phyloP scores from a whole-genome alignment of 2,113 vertebrate species.

The Onychorhynchus coronatus region DNA sequence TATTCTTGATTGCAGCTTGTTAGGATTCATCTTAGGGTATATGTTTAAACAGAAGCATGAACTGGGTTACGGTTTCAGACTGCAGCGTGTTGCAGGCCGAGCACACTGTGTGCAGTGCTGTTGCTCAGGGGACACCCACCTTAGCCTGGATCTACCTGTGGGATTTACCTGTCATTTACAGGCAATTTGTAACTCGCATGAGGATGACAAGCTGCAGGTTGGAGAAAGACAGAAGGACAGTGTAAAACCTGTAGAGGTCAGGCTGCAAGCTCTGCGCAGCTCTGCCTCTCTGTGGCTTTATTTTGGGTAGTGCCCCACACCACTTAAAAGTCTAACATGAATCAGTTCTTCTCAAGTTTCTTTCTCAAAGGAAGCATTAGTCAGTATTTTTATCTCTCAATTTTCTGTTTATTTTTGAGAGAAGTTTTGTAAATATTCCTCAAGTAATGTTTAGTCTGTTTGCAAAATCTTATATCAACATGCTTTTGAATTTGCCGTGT shows the following conservation, averaged over 20 bases:
- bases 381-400: slow-evolving; percentile 28
- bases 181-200: accelerated
- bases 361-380: slow-evolving; percentile 31
- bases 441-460: slow-evolving; percentile 70
- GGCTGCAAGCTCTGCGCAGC: neutral
- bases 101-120: accelerated
- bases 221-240: neutral
- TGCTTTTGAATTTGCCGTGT: slow-evolving; percentile 17
- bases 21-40: neutral
- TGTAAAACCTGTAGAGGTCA: neutral
- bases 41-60: neutral
- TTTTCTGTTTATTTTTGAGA: slow-evolving; percentile 53
- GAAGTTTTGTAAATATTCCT: slow-evolving; percentile 47
- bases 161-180: neutral
- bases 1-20: slow-evolving; percentile 31
- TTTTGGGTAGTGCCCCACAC: neutral
- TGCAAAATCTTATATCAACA: slow-evolving; percentile 56
- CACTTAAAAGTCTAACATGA: neutral
- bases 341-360: slow-evolving; percentile 13
- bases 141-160: accelerated
- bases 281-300: neutral
- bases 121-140: neutral
- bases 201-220: neutral
- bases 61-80: neutral
- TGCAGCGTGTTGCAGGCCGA: neutral